Base-by-base conservation (phyloP, 2,113 vertebrate genomes). In the Nothocercus nigrocapillus region DNA sequence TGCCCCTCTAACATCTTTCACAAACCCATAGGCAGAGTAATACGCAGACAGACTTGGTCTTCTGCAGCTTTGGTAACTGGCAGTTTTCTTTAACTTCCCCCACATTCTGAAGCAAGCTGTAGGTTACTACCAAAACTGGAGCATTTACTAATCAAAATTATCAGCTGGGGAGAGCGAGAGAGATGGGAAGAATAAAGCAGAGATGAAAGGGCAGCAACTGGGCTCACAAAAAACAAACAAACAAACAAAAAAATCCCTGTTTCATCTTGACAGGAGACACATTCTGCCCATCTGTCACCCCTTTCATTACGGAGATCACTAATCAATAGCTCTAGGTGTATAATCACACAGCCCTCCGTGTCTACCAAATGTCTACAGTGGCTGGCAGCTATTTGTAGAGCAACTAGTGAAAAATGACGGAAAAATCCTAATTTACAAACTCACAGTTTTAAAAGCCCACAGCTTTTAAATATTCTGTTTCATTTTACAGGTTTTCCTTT, bases 101-200 rank as follows among this genome's bases (percentile, higher is more conserved):
- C 66, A 44, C 24, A 67, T 75, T 76, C 53, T 87, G 80, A 90
- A 78, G 10, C n/a, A 83, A 69, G 59, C 28, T 72, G 34, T 16
- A 76, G 49, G 80, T 95, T 87, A 30, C 24, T 44, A 77, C 11
- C 53, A 91, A 85, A 81, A 86, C 2, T 38, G 32, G 59, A 70
- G 32, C 32, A 72, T 42, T 7, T 4, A 34, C 22, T 90, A 69
- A 86, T 72, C 36, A 78, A 82, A 94, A 89, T 78, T 95, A 94
- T 59, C 24, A 85, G 28, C 59, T 84, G 42, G 51, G 36, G 36
- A 36, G 36, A 36, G n/a, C n/a, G 36, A 36, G 36, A 36, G 85
- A 96, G 68, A 94, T 58, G 18, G 27, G 70, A 94, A 32, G 42
- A 93, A 87, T 59, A 68, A 93, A 90, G 72, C n/a, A 69, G n/a